Evolutionary conservation across 2,113 vertebrate species (phyloP), one percentile per base, ranked within the genome.

Genomic region (Nesoenas mayeri): DNA sequence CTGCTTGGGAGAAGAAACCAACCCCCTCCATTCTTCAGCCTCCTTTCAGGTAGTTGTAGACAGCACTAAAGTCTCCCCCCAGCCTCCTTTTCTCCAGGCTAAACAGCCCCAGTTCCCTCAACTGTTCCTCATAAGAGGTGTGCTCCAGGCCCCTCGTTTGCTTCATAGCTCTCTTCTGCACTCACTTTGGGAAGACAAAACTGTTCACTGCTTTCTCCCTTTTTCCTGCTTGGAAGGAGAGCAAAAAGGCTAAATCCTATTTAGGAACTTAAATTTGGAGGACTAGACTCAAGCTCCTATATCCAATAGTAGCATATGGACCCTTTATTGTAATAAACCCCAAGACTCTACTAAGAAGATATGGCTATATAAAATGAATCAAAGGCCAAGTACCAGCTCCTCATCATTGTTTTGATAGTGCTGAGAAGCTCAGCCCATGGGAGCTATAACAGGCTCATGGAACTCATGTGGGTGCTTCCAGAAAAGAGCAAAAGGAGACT

Each of bases 241-340:
- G 17, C 10, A 6, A 58, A 84, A 79, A 84, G 1, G 7, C 15
- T 53, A 71, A 17, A 42, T 22, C 4, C 12, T 84, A 28, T n/a
- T 80, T 58, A 73, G 15, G 15, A 86, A 69, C 29, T 34, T 65
- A 50, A 69, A 51, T 64, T 22, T 64, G 7, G 12, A 85, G 38
- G 32, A 51, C 7, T 67, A 32, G 15, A 15, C 15, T 75, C 16
- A 53, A 61, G 58, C 7, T 77, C 5, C 11, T 69, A 8, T 6
- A 67, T 21, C 36, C 21, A 47, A 3, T 5, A 8, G 0, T 14
- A 25, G 10, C 17, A 56, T 19, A 48, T 0, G 0, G 20, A 87
- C 5, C 9, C 7, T 53, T 61, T 18, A 74, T 31, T 81, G 50
- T 51, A 57, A 42, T 38, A 79, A 95, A 65, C 2, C 5, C 18